Evolutionary conservation across 2,797 vertebrate species (phyloP).

Genomic region (Sphenopsis melanotis): DNA sequence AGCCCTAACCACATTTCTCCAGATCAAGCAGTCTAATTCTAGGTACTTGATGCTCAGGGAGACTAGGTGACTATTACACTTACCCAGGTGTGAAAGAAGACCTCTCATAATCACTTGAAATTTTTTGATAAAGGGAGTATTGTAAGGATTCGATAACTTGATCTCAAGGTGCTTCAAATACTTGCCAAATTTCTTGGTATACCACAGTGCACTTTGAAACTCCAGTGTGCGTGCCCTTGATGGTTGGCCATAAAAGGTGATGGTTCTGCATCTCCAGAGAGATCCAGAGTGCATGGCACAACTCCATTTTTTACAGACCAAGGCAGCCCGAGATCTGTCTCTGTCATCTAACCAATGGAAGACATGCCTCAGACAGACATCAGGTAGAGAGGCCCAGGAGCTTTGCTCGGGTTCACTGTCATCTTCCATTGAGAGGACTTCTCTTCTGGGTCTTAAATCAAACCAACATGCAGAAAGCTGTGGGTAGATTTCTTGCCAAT

Average conservation of each 20-base stretch:
- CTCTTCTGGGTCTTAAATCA: background rate
- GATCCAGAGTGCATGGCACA: conserved; percentile 69
- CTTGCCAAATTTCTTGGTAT: conserved; percentile 66
- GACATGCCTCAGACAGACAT: conserved; percentile 69
- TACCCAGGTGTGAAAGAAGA: conserved; percentile 68
- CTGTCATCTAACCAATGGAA: conserved; percentile 72
- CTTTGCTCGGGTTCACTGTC: conserved; percentile 4
- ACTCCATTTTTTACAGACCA: conserved; percentile 76
- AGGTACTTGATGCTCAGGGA: conserved; percentile 67
- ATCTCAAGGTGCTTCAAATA: conserved; percentile 75
- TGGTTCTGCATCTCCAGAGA: conserved; percentile 74
- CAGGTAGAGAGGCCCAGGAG: conserved; percentile 71
- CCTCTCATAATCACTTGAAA: conserved; percentile 65
- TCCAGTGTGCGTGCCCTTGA: conserved; percentile 37
- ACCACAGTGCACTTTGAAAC: conserved; percentile 62
- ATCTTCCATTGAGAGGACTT: background rate
- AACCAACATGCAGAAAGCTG: background rate
- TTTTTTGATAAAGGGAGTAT: conserved; percentile 39
- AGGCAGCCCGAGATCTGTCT: conserved; percentile 66
- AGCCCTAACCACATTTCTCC: conserved; percentile 53
- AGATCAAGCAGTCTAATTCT: conserved; percentile 66
- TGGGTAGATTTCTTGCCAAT: background rate
- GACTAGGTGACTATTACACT: conserved; percentile 59
- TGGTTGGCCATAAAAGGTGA: conserved; percentile 67
- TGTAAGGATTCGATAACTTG: conserved; percentile 63